Base-by-base conservation (phyloP, 2,113 vertebrate genomes). In the Noctilio leporinus region DNA sequence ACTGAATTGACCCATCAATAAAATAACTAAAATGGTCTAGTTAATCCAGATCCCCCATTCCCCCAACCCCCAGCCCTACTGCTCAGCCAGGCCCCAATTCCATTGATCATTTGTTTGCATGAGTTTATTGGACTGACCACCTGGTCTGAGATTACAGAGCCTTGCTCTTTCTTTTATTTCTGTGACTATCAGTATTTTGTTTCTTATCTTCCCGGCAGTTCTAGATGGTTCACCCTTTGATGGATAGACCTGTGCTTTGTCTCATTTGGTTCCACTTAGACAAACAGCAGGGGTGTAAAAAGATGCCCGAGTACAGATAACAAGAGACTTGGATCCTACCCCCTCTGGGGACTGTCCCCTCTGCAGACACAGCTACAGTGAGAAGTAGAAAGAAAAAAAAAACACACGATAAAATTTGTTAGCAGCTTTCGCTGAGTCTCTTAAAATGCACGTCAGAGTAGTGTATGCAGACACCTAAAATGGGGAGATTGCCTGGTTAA, bases 161-260 rank as follows among this genome's bases (percentile, higher is more conserved):
- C 43, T 57, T 19, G 6, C 17, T 78, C 40, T 95, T 82, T 67
- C 75, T 40, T 35, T 70, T 51, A 57, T 83, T 93, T 89, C 57
- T 62, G 9, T 40, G 35, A 35, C 49, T 55, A 11, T 57, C 11
- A 7, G 40, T 28, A 73, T 65, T 65, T 91, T 59, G 33, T 51
- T 93, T 80, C 57, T 96, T 89, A 65, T 40, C 89, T 92, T 84
- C 55, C 82, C 7, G 45, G 26, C 30, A 70, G 24, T 81, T 94
- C 75, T 93, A 67, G 49, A 55, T 70, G 20, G 22, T 78, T 81
- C 78, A 35, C 40, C 33, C 30, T 86, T 53, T 77, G 69, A 82
- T 84, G 20, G 65, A 49, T 38, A 51, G 57, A 19, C 9, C 16
- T 4, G 1, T 51, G n/a, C 49, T 93, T 92, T 94, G 67, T 88